Base-by-base conservation (phyloP, 2,888 invertebrate species). In the Galerucella pusilla region DNA sequence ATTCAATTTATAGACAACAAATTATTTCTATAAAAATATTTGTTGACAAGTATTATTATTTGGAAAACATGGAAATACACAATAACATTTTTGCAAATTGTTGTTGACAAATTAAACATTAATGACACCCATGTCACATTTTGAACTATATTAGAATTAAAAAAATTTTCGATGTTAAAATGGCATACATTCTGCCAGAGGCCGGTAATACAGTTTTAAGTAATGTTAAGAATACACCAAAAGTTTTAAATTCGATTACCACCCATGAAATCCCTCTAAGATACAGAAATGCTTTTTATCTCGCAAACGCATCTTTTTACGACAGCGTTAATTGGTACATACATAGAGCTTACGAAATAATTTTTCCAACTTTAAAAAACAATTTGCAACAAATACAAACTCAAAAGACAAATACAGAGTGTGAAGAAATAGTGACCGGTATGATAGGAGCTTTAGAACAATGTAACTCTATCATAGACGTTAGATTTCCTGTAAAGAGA, bases 281-380 rank as follows among this genome's bases (percentile, higher is more conserved):
- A 57, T 87, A 86, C 77, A 78, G 81, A 74, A 85, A 87, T 70
- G 80, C 85, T 5, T 86, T 87, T 74, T 86, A 85, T 75, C 78
- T 86, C 42, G 87, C 87, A 14, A 88, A 88, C 74, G 86, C 87
- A 2, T 80, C 85, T 5, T 80, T 86, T 42, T 85, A 84, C 76
- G 87, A 87, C 73, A 84, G 83, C 67, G 82, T 84, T 1, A 86
- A 86, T 68, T 88, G 87, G 85, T 87, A 83, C 77, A 75, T 86
- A 4, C 86, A 87, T 75, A 79, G 80, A 68, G 84, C 86, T 9
- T 85, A 85, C 73, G 85, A 86, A 75, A 75, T 83, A 1, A 73
- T 83, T 25, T 86, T 85, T 79, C 79, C 83, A 1, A 81, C 81
- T 54, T 79, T 88, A 46, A 83, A 85, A 14, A 72, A 83, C 4